These are phyloP conservation scores for Thymelicus lineola DNA, from an alignment of 2,888 invertebrate genomes.

Conservation along the genomic window DNA sequence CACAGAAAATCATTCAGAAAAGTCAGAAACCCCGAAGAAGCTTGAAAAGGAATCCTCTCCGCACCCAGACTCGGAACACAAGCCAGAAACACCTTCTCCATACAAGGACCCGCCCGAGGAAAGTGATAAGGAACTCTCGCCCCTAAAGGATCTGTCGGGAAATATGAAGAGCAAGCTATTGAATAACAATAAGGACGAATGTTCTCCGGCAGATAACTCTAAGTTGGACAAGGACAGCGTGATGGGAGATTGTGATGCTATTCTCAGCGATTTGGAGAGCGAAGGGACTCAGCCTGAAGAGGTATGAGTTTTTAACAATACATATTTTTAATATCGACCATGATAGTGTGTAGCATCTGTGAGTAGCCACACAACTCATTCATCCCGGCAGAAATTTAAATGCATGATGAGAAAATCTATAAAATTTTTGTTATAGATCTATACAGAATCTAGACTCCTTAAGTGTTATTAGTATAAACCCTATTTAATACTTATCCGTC, in stretches of 20 bases:
- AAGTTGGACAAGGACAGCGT: slow-evolving; percentile 86
- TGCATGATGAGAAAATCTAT: too few species aligned
- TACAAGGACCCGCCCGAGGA: slow-evolving; percentile 65
- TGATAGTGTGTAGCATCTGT: too few species aligned
- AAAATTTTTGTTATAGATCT: too few species aligned
- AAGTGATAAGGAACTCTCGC: slow-evolving; percentile 63
- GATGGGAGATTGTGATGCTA: slow-evolving; percentile 87
- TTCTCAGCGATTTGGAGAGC: slow-evolving; percentile 93
- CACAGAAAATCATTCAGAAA: slow-evolving; percentile 61
- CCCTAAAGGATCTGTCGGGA: slow-evolving; percentile 68
- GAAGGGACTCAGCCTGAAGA: slow-evolving; percentile 95
- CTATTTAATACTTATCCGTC: too few species aligned
- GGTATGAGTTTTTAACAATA: too few species aligned
- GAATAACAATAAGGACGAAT: slow-evolving; percentile 79
- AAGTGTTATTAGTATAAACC: too few species aligned
- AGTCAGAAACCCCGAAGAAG: slow-evolving; percentile 67
- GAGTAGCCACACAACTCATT: too few species aligned
- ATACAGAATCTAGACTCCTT: too few species aligned
- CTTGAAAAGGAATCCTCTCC: slow-evolving; percentile 57
- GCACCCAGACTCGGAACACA: slow-evolving; percentile 53
- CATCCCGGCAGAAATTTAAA: too few species aligned
- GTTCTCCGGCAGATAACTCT: slow-evolving; percentile 72
- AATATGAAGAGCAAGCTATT: slow-evolving; percentile 66
- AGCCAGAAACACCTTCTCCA: slow-evolving; percentile 49
- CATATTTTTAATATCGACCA: too few species aligned